Conservation (phyloP, 2,113 vertebrate genomes). For the Pteronura brasiliensis region DNA sequence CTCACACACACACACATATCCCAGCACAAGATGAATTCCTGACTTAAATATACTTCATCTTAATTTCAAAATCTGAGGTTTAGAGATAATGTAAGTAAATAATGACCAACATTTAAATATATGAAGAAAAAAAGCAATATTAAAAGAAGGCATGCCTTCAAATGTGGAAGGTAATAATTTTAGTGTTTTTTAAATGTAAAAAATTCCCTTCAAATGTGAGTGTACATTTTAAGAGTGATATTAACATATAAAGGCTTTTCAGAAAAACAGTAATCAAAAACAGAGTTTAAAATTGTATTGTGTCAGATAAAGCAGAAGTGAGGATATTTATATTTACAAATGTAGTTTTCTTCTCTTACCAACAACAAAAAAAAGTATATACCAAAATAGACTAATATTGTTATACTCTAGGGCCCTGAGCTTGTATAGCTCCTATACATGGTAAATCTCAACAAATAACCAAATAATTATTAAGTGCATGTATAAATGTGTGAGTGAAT, state of each 20-base stretch:
- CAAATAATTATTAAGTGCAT: neutral
- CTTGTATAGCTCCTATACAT: neutral
- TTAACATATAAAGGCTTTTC: conserved; percentile 6
- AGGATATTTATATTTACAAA: conserved; percentile 32
- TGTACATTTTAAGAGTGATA: conserved; percentile 20
- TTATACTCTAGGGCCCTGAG: neutral
- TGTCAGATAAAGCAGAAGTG: conserved; percentile 11
- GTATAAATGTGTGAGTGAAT: neutral
- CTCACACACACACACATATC: neutral
- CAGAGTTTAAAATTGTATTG: conserved; percentile 20
- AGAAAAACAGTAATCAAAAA: neutral
- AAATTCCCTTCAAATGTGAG: neutral
- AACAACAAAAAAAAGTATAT: neutral
- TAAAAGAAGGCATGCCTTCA: conserved; percentile 47
- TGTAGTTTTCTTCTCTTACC: neutral
- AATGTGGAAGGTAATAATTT: conserved; percentile 41
- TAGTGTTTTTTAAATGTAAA: conserved; percentile 36
- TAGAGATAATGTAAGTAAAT: neutral
- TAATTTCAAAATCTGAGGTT: neutral
- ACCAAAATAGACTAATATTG: neutral
- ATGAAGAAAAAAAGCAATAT: neutral
- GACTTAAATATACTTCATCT: neutral
- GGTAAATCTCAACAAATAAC: neutral
- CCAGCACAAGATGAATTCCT: neutral
- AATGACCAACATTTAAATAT: neutral